Conservation (phyloP, 1,140 invertebrate genomes). For the Ceratina japonica region DNA sequence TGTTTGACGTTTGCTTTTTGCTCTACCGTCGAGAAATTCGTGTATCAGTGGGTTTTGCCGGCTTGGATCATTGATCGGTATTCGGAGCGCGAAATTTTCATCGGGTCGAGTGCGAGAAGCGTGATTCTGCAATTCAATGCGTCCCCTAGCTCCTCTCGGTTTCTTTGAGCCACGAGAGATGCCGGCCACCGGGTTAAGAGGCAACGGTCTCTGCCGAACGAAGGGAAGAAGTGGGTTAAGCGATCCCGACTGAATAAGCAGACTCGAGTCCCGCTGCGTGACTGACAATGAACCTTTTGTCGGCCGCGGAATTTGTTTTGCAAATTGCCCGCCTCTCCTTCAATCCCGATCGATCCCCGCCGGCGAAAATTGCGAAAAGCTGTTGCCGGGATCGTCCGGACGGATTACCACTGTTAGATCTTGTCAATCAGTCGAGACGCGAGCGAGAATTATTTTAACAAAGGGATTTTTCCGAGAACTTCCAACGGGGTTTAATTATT, state of each 20-base stretch:
- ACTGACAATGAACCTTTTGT: constrained; percentile 49
- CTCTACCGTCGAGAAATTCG: no score
- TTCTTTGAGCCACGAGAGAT: constrained; percentile 39
- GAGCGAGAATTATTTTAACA: no score
- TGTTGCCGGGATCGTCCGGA: neutral
- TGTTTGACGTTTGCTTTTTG: no score
- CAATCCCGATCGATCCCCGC: constrained; percentile 14
- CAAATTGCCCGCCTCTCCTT: constrained; percentile 25
- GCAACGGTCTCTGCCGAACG: constrained; percentile 4
- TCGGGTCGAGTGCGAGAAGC: constrained; percentile 9
- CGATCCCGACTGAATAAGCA: constrained; percentile 46
- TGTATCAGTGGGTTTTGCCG: no score
- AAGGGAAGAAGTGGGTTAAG: constrained; percentile 45
- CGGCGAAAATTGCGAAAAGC: constrained; percentile 1
- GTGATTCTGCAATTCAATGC: constrained; percentile 48
- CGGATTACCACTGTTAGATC: no score
- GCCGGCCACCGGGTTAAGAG: constrained; percentile 44
- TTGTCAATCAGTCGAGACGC: no score
- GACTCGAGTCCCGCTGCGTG: constrained; percentile 33
- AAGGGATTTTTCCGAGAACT: neutral
- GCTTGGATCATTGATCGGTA: no score
- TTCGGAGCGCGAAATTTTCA: constrained; percentile 21
- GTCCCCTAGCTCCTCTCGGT: neutral
- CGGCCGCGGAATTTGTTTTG: constrained; percentile 43
- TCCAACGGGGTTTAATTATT: neutral